A percentile compares a stretch with the other conserved stretches of the same genome.
Evolutionary conservation across 2,797 vertebrate genomes (phyloP).

Genomic region (Onychomys torridus): DNA sequence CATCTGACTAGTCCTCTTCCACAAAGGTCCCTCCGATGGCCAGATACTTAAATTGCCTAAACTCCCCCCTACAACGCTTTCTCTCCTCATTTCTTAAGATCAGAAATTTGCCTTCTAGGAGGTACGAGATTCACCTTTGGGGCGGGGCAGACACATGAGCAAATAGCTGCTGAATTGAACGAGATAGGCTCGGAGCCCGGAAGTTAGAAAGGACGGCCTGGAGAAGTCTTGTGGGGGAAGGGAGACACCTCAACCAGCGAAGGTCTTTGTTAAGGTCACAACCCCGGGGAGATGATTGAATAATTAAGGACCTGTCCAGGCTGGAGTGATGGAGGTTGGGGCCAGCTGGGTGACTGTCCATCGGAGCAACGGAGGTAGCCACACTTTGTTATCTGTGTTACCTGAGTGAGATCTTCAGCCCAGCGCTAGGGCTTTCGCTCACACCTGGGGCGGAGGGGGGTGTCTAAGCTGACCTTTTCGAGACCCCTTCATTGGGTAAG

Average conservation of each 20-base stretch:
- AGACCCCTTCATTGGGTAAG: not conserved
- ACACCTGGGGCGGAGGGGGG: not conserved
- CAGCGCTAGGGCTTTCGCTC: not conserved
- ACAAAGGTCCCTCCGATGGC: slow-evolving; percentile 19
- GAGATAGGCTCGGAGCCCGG: not conserved
- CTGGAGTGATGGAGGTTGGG: not conserved
- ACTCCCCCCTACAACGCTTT: not conserved
- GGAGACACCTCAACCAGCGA: not conserved
- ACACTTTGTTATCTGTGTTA: not conserved
- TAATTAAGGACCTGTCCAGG: slow-evolving; percentile 9
- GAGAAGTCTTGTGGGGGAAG: not conserved
- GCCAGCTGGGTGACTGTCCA: not conserved
- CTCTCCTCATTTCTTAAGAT: not conserved
- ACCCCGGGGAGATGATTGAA: not conserved
- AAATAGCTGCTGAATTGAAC: not conserved
- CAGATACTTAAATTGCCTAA: slow-evolving; percentile 18
- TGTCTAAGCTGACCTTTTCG: slow-evolving; percentile 19
- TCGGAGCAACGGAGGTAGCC: slow-evolving; percentile 5
- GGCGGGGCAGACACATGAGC: not conserved
- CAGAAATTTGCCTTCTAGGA: not conserved
- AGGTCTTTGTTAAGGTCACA: slow-evolving; percentile 27
- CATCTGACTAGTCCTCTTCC: not conserved
- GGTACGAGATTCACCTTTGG: not conserved
- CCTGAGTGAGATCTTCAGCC: not conserved
- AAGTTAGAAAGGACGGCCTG: not conserved